Conservation (phyloP, 2,797 vertebrate species). For the Hemibagrus guttatus region DNA sequence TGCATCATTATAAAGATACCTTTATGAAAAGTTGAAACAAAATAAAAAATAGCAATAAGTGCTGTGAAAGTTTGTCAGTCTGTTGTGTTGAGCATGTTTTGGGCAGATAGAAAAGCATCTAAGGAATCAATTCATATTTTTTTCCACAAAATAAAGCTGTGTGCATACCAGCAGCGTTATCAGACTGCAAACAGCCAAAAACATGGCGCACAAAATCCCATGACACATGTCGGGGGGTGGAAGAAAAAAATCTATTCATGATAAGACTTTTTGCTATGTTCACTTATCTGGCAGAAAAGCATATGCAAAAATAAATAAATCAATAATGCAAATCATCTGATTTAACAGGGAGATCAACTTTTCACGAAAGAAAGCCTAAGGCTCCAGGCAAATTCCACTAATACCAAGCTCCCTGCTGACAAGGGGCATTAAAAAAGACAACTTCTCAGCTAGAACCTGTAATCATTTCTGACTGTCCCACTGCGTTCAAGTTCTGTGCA, state of each 20-base stretch:
- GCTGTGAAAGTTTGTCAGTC: background rate
- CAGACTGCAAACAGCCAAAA: conserved; percentile 9
- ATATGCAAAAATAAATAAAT: conserved; percentile 27
- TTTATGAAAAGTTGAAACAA: background rate
- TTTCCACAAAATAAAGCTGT: conserved; percentile 5
- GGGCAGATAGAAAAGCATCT: background rate
- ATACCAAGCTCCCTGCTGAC: conserved; percentile 50
- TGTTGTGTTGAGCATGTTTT: background rate
- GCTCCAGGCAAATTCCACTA: conserved; percentile 46
- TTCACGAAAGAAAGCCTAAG: conserved; percentile 52
- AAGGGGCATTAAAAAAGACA: conserved; percentile 47
- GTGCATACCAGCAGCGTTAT: background rate
- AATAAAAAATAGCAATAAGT: background rate
- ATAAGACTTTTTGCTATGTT: conserved; percentile 29
- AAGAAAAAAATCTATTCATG: conserved; percentile 16
- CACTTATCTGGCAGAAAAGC: conserved; percentile 19
- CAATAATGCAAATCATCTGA: conserved; percentile 46
- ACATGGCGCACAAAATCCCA: conserved; percentile 6
- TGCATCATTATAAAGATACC: background rate
- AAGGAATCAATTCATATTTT: background rate
- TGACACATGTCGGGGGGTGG: background rate
- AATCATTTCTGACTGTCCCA: conserved; percentile 57
- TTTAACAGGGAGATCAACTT: conserved; percentile 47
- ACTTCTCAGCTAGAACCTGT: conserved; percentile 46
- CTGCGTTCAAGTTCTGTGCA: conserved; percentile 46